Base-by-base conservation (phyloP, 2,888 invertebrate genomes). In the Selenia dentaria region DNA sequence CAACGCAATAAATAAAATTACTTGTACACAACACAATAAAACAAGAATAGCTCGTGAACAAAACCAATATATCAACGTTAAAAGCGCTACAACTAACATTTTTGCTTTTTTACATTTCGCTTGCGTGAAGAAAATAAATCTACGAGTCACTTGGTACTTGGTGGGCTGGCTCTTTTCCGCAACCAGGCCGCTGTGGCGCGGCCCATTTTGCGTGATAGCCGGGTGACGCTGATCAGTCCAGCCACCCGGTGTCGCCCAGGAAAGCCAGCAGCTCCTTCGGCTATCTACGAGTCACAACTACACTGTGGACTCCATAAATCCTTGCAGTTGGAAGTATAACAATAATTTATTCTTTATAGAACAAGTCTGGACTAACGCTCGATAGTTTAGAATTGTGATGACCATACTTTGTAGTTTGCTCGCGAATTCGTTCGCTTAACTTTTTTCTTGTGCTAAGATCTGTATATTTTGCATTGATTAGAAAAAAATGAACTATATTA, bases 311-410 rank as follows among this genome's bases (percentile, higher is more conserved):
- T 36, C 34, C 33, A 51, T 51, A 54, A 45, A 43, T 57, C 42
- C 37, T 37, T 35, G 43, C 31, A 18, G 22, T 29, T 39, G 29
- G 33, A 48, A 52, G 43, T 56, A 51, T 46, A 46, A 52, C 50
- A 38, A 48, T 54, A 54, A 52, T 52, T 46, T 51, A 54, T 54
- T 38, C 53, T 37, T 28, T 51, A n/a, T 27, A 14, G 37, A n/a
- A 32, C 8, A 37, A 35, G 42, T 43, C 35, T 49, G 25, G 10
- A 9, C 9, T 18, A 11, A 13, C 34, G 44, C 32, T 44, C 52
- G 51, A 59, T 56, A 63, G 60, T 67, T 62, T 44, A 39, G 42
- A 58, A 57, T 51, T 60, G 59, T 48, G 59, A 41, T 63, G 52
- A 59, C 59, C 51, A 52, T 56, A 54, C 54, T 41, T n/a, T n/a